Conservation (phyloP, 2,888 invertebrate species). For the Agrotis clavis region DNA sequence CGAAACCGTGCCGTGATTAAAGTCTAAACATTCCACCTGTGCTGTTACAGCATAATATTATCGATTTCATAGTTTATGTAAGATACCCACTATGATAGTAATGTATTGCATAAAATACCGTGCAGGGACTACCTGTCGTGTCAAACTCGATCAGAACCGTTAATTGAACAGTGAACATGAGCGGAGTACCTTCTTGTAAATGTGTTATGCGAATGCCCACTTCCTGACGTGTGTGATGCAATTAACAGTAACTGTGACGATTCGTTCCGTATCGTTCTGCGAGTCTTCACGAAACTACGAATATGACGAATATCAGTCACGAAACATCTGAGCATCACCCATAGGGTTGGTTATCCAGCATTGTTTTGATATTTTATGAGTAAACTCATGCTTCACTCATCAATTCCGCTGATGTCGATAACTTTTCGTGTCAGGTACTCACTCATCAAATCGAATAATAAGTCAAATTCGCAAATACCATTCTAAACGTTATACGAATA, state of each 20-base stretch:
- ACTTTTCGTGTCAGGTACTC: conserved; percentile 3
- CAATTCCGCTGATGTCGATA: not conserved
- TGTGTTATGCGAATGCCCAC: conserved; percentile 58
- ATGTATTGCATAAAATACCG: conserved; percentile 77
- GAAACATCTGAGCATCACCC: conserved; percentile 13
- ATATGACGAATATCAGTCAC: conserved; percentile 21
- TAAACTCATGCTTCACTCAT: conserved; percentile 10
- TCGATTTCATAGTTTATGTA: conserved; percentile 67
- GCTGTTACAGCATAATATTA: conserved; percentile 62
- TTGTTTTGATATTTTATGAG: not conserved
- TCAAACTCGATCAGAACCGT: conserved; percentile 69
- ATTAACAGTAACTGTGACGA: conserved; percentile 58
- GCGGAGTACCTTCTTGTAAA: conserved; percentile 54
- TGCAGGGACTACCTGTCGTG: conserved; percentile 71
- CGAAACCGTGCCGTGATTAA: conserved; percentile 31
- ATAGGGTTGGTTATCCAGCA: not conserved
- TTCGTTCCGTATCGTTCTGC: conserved; percentile 52
- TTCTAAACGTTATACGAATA: conserved; percentile 5
- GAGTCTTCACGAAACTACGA: conserved; percentile 43
- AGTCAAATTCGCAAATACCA: not conserved
- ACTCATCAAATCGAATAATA: not conserved
- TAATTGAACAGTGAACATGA: conserved; percentile 50
- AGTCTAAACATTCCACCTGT: conserved; percentile 45
- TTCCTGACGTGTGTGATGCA: conserved; percentile 72
- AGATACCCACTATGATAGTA: conserved; percentile 60